Conservation (phyloP, 2,113 vertebrate genomes). For the Zosterops hypoxanthus region DNA sequence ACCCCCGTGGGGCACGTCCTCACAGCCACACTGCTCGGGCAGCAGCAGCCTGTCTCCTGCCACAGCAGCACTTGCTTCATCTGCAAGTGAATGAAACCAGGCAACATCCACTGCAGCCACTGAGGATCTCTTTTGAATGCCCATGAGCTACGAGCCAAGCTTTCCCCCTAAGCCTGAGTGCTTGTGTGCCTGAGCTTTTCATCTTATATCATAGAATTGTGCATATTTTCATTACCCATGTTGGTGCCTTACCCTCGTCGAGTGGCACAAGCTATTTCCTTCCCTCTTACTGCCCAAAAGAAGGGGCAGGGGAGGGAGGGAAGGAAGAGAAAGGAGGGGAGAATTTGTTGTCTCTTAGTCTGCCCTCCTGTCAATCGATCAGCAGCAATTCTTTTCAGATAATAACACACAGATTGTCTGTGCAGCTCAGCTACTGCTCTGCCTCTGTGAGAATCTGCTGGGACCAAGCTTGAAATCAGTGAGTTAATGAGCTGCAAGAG, state of each 20-base stretch:
- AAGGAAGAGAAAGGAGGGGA: neutral
- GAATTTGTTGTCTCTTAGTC: neutral
- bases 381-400: slow-evolving; percentile 6
- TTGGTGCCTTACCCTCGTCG: neutral
- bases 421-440: slow-evolving; percentile 30
- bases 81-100: neutral
- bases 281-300: neutral
- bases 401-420: slow-evolving; percentile 7
- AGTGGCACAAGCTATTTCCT: neutral
- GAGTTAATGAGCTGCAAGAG: slow-evolving; percentile 43
- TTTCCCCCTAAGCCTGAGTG: neutral
- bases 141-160: neutral
- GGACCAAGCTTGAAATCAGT: slow-evolving; percentile 40
- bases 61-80: neutral
- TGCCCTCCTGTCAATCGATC: slow-evolving; percentile 46
- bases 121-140: neutral
- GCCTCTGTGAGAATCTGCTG: slow-evolving; percentile 33
- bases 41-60: neutral
- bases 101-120: fast-evolving
- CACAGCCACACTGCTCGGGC: fast-evolving
- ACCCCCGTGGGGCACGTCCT: fast-evolving
- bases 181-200: neutral
- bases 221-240: neutral
- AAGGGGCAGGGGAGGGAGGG: fast-evolving
- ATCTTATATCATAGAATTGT: neutral